Evolutionary conservation across 2,888 invertebrate species (phyloP), one percentile per base, ranked within the genome.

Genomic region (Gastracanthus pulcherrimus): DNA sequence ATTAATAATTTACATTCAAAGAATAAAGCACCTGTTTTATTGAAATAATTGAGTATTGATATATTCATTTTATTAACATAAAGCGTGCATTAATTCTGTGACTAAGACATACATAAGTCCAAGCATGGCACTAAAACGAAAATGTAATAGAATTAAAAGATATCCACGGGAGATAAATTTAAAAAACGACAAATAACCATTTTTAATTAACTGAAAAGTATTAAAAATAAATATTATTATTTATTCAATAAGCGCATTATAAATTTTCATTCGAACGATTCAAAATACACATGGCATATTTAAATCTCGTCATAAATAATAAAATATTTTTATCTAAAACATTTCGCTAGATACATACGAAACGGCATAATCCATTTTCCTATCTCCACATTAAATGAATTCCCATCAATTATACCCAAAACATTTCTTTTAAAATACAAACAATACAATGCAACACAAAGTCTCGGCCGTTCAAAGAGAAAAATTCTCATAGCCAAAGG

Each of bases 51-150:
- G 13, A 71, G 31, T 29, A 71, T 64, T 78, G 71, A 78, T 78
- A 51, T 71, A 78, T 80, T 80, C 80, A 69, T 36, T 48, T 60
- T 66, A 80, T 80, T 80, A 80, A 74, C 80, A 80, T 80, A 80
- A 74, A 69, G 58, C 58, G 36, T 48, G 36, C 80, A 69, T 74
- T 75, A 67, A 74, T 80, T 75, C 51, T 3, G 38, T 75, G 74
- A 72, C 72, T 79, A 74, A 74, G 36, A 29, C 74, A 36, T 9
- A 48, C 58, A n/a, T 31, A 48, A 36, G 26, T 7, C 34, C 34
- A 16, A 13, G 11, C 9, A n/a, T 36, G 60, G 55, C 41, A 36
- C 48, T 36, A 9, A n/a, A 70, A 75, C 48, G 69, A 75, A 80
- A 80, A 75, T 62, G 29, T 75, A 36, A 60, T 34, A 60, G 31